These are phyloP conservation scores for Bufo gargarizans DNA, from an alignment of 2,113 vertebrate genomes.

Conservation along the genomic window DNA sequence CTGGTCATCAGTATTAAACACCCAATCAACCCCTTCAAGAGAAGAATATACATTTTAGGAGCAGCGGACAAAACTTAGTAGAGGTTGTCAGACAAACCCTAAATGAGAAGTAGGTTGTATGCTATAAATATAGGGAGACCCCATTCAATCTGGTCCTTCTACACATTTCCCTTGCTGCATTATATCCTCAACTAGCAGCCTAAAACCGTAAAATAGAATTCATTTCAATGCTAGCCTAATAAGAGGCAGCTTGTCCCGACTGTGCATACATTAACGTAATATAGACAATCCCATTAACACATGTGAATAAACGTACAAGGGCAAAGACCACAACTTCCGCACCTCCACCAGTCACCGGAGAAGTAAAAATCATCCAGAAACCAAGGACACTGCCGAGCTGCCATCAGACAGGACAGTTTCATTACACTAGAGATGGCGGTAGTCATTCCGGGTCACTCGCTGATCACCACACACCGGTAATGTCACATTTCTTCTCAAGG, in stretches of 20 bases:
- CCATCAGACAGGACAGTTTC: conserved; percentile 38
- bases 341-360: not conserved
- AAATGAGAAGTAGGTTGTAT: not conserved
- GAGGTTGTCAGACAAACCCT: not conserved
- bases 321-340: not conserved
- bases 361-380: conserved; percentile 2
- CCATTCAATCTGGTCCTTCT: not conserved
- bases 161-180: not conserved
- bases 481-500: not conserved
- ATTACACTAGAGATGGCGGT: conserved; percentile 15
- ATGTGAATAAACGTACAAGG: not conserved
- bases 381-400: conserved; percentile 9
- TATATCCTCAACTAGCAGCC: not conserved
- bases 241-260: not conserved
- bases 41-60: not conserved
- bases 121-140: not conserved
- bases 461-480: conserved; percentile 23
- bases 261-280: not conserved
- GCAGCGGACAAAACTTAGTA: not conserved
- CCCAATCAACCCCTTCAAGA: not conserved
- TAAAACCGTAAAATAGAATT: not conserved
- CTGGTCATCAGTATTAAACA: too few relatives aligned
- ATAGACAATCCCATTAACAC: not conserved
- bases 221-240: not conserved
- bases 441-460: conserved; percentile 4